Percentiles rank a stretch among this genome's conserved stretches.
These are phyloP conservation scores for Heliangelus exortis DNA, from an alignment of 2,797 vertebrate species.

Conservation along the genomic window DNA sequence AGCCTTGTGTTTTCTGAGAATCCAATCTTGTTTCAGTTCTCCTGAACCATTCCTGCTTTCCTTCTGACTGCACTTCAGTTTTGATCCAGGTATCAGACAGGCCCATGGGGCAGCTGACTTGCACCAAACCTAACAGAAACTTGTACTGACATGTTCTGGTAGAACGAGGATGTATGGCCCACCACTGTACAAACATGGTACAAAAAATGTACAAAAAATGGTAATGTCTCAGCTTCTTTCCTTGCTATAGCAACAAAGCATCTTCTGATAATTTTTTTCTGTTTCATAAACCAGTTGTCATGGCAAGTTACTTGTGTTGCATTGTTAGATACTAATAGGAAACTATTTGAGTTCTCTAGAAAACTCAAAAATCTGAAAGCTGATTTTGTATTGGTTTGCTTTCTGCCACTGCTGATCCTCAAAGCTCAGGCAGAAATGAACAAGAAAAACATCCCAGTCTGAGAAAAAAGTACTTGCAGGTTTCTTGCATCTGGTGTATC, in stretches of 20 bases:
- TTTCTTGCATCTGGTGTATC: not conserved
- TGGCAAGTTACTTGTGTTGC: slow-evolving; percentile 41
- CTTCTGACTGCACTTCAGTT: slow-evolving; percentile 34
- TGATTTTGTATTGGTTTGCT: not conserved
- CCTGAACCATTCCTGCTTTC: slow-evolving; percentile 50
- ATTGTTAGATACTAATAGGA: slow-evolving; percentile 6
- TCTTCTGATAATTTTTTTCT: not conserved
- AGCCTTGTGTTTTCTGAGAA: slow-evolving; percentile 45
- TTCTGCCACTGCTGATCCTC: not conserved
- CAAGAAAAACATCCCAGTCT: not conserved
- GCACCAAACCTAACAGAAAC: not conserved
- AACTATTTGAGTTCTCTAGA: slow-evolving; percentile 18
- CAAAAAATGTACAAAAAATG: not conserved
- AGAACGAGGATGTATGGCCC: not conserved
- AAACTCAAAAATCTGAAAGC: not conserved
- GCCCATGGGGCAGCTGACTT: not conserved
- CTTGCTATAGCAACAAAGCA: slow-evolving; percentile 41
- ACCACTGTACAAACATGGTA: not conserved
- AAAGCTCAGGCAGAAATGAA: not conserved
- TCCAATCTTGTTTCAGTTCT: slow-evolving; percentile 30
- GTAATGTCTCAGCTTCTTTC: not conserved
- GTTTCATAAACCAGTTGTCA: slow-evolving; percentile 40
- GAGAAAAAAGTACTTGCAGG: not conserved
- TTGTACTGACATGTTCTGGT: slow-evolving; percentile 19
- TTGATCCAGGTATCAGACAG: slow-evolving; percentile 34